A percentile compares a stretch with the other conserved stretches of the same genome.
Conservation (phyloP, 1,140 invertebrate genomes). For the Wiebesia pumilae region DNA sequence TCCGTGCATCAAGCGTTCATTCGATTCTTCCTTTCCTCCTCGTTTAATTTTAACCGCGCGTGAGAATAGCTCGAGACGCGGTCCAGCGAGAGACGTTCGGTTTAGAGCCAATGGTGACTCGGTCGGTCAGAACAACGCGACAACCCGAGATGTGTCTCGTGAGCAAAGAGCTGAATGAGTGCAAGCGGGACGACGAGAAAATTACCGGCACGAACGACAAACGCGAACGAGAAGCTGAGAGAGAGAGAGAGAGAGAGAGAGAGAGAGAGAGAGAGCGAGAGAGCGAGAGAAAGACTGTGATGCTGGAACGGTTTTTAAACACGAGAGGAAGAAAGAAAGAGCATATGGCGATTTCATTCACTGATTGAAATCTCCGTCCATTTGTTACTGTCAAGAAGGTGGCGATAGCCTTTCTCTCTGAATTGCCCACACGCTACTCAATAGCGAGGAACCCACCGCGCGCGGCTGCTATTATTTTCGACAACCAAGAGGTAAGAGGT, state of each 20-base stretch:
- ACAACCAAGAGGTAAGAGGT: slow-evolving; percentile 55
- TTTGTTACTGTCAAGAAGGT: slow-evolving; percentile 80
- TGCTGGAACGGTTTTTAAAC: slow-evolving; percentile 31
- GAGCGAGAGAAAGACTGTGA: neutral
- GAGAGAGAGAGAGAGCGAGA: neutral
- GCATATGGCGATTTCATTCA: slow-evolving; percentile 75
- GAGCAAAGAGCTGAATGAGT: slow-evolving; percentile 55
- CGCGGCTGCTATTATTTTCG: slow-evolving; percentile 69
- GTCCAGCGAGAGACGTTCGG: neutral
- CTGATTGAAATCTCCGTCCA: slow-evolving; percentile 79
- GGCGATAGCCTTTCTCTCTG: slow-evolving; percentile 75
- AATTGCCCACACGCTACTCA: slow-evolving; percentile 68
- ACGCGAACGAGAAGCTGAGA: slow-evolving; percentile 57
- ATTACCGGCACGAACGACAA: slow-evolving; percentile 59
- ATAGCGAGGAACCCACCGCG: slow-evolving; percentile 48
- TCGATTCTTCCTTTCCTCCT: neutral
- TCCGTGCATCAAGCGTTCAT: slow-evolving; percentile 32
- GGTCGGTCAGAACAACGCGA: slow-evolving; percentile 63
- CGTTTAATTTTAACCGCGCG: slow-evolving; percentile 36
- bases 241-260: neutral
- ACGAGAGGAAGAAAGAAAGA: slow-evolving; percentile 56
- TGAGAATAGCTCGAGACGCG: slow-evolving; percentile 29
- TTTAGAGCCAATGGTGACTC: slow-evolving; percentile 52
- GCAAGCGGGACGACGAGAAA: slow-evolving; percentile 55
- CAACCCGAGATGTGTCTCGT: slow-evolving; percentile 68